A percentile compares a stretch with the other conserved stretches of the same genome.
phyloP scores from a whole-genome alignment of 1,140 invertebrate genomes.

The Drosophila setifemur region DNA sequence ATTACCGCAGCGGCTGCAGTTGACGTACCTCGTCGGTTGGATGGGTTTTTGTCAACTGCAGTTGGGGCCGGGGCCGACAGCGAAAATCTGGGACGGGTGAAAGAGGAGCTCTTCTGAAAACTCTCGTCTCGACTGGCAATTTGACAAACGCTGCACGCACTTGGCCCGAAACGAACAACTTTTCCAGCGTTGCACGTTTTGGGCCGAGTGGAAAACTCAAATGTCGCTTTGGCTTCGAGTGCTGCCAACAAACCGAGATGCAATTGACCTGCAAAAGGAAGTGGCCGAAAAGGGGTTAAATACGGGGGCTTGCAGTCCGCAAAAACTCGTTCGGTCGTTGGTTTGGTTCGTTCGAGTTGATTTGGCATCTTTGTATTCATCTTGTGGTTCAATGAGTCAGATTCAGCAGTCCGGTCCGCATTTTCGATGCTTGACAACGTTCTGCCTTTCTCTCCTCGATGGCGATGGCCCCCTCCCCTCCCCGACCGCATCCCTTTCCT shows the following conservation, averaged over 20 bases:
- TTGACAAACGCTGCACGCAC: constrained; percentile 75
- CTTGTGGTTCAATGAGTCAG: constrained; percentile 52
- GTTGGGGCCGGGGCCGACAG: constrained; percentile 2
- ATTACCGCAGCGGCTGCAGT: no score
- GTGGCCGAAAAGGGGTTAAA: background rate
- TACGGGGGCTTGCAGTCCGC: constrained; percentile 4
- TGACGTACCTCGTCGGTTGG: constrained; percentile 36
- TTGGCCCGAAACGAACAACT: constrained; percentile 28
- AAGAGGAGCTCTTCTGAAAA: background rate
- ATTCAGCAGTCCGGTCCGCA: constrained; percentile 10
- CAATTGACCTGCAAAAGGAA: constrained; percentile 71
- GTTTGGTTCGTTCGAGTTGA: constrained; percentile 51
- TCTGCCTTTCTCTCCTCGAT: constrained; percentile 22
- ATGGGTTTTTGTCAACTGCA: constrained; percentile 61
- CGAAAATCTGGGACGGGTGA: constrained; percentile 4
- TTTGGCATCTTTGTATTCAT: constrained; percentile 48
- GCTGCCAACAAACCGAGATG: constrained; percentile 42
- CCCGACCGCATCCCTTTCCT: background rate
- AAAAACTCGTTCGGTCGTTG: constrained; percentile 46
- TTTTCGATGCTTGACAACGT: constrained; percentile 35
- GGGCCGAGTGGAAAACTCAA: constrained; percentile 44
- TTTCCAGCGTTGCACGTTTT: constrained; percentile 19
- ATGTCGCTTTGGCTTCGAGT: constrained; percentile 50
- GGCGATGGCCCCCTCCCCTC: no score
- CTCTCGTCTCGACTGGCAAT: constrained; percentile 52